Base-by-base conservation (phyloP, 2,888 invertebrate genomes). In the Callyntrura guangdongensis region DNA sequence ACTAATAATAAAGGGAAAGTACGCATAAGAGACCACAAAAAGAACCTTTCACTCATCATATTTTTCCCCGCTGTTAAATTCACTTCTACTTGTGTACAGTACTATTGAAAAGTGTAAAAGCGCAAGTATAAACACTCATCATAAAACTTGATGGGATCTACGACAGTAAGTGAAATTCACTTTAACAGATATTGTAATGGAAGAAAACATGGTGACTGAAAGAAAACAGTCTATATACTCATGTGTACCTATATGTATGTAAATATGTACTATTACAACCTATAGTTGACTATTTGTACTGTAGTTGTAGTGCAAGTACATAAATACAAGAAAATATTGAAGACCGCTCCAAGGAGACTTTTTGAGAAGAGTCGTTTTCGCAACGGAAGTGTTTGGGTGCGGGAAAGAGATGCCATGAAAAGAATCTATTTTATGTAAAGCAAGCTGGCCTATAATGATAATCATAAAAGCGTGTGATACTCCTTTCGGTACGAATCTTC, bases 351-450 rank as follows among this genome's bases (percentile, higher is more conserved):
- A 87, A 85, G 84, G 87, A 61, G 89, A 92, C 91, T 91, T 92
- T 36, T 81, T 90, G 91, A 92, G 69, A 25, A 49, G 36, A 85
- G 59, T 83, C 89, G 89, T 81, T 86, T 87, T 87, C 47, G 17
- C 61, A 82, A 59, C 89, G 83, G 88, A 91, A 91, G 91, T 89
- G 89, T 86, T 89, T 86, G 64, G 86, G 83, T 91, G 83, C 79
- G 64, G 74, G 53, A 82, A 22, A 67, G 45, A 47, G 67, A 6
- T 69, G n/a, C 6, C 69, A 67, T 27, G 77, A 86, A 86, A 86
- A 72, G 85, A 88, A 79, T 82, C 64, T 74, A 12, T 83, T 88
- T 85, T 86, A 81, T 84, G 84, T 83, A 67, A 84, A 82, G 72
- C 83, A 83, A 74, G 59, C 74, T 45, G 61, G 59, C 17, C 9